Evolutionary conservation across 1,140 invertebrate genomes (phyloP).

Genomic region (Scaptomyza hsui): DNA sequence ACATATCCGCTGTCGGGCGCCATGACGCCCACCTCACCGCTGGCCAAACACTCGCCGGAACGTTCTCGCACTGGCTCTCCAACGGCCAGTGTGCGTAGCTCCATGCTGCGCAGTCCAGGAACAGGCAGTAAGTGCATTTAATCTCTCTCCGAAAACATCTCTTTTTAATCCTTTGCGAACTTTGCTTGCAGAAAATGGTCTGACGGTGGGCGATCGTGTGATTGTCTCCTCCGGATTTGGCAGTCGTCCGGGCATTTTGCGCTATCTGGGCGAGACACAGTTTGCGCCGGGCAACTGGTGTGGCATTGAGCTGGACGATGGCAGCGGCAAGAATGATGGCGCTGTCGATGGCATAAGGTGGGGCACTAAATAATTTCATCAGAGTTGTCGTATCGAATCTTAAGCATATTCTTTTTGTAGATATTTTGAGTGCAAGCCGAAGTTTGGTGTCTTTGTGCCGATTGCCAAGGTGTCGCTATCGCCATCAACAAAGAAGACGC

Average conservation of each 20-base stretch:
- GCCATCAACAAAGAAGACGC: constrained; percentile 89
- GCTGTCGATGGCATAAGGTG: constrained; percentile 94
- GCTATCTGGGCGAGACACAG: constrained; percentile 93
- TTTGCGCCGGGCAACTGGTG: constrained; percentile 97
- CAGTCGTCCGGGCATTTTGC: constrained; percentile 94
- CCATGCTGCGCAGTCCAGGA: constrained; percentile 83
- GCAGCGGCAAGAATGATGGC: constrained; percentile 97
- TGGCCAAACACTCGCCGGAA: constrained; percentile 74
- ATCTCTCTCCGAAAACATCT: not conserved
- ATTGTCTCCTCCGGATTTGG: constrained; percentile 93
- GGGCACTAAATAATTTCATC: too few relatives aligned
- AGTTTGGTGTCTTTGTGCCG: constrained; percentile 96
- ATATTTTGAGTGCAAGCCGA: constrained; percentile 96
- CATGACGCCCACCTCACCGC: constrained; percentile 73
- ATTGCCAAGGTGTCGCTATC: constrained; percentile 93
- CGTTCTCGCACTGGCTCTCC: constrained; percentile 84
- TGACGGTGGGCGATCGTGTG: constrained; percentile 94
- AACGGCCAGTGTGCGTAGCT: constrained; percentile 84
- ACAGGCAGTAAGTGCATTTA: constrained; percentile 72
- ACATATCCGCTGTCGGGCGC: constrained; percentile 86
- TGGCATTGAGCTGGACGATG: constrained; percentile 97
- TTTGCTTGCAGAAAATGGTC: constrained; percentile 68
- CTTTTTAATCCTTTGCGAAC: not conserved
- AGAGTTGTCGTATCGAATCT: too few relatives aligned
- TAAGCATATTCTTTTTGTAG: constrained; percentile 85